Base-by-base conservation (phyloP, 2,888 invertebrate genomes). In the Drosophila stalkeri region DNA sequence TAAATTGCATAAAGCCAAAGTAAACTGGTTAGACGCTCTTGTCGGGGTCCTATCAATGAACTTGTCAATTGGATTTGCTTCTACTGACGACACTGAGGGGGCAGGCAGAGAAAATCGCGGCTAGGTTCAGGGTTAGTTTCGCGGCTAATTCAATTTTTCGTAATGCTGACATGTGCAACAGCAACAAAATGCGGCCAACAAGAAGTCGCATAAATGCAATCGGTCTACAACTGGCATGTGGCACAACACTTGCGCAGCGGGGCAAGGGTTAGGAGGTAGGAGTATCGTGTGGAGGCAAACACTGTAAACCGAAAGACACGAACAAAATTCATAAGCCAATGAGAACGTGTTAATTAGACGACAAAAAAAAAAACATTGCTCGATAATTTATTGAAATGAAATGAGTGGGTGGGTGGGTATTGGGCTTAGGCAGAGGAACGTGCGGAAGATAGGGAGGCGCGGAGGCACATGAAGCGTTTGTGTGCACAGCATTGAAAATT, bases 401-500 rank as follows among this genome's bases (percentile, higher is more conserved):
- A 47, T 59, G 61, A 71, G 56, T 64, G 64, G 16, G 41, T 35
- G 20, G 59, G 35, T 49, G 49, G 49, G 49, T 31, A n/a, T 6
- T 20, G 44, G 20, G 62, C 37, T 31, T 11, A 9, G 33, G 18
- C 16, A 33, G 20, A 9, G 33, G 5, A 43, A 56, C 41, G 31
- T n/a, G 57, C 6, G 27, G 14, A 6, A 12, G n/a, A 56, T 37
- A 9, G 31, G 31, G 31, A 2, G 43, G 14, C 41, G 44, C 31
- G 41, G 43, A 27, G 47, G 62, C 47, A 49, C 54, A 54, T 54
- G 47, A 27, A 52, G 51, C 46, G 68, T 71, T 65, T 89, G 70
- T 89, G 86, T 89, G 90, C 74, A 70, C 87, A 84, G 90, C 89
- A 90, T 90, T 84, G 77, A 67, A 69, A 87, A 84, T 81, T 70